Percentiles rank a stretch among this genome's conserved stretches.
Conservation (phyloP, 2,888 invertebrate genomes). For the Temnothorax unifasciatus region DNA sequence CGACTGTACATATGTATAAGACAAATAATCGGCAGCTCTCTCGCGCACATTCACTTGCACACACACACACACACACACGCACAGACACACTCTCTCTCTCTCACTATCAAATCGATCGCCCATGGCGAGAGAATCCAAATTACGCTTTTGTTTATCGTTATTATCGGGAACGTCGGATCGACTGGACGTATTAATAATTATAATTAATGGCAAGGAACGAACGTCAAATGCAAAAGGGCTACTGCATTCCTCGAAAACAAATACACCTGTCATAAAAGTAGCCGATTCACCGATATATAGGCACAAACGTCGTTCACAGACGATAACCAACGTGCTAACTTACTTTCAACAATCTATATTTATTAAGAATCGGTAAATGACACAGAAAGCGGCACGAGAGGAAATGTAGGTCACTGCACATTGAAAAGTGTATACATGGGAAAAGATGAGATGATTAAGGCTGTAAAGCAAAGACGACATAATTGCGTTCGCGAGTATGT, state of each 20-base stretch:
- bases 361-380: constrained; percentile 61
- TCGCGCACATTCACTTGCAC: neutral
- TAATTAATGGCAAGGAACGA: constrained; percentile 56
- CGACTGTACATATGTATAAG: neutral
- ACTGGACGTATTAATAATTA: constrained; percentile 66
- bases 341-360: constrained; percentile 63
- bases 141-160: constrained; percentile 29
- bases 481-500: constrained; percentile 42
- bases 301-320: constrained; percentile 53
- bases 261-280: constrained; percentile 47
- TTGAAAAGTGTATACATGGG: constrained; percentile 51
- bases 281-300: constrained; percentile 63
- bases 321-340: constrained; percentile 76
- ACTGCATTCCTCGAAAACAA: constrained; percentile 55
- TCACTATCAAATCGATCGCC: constrained; percentile 22
- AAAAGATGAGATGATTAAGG: constrained; percentile 64
- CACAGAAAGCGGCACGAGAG: constrained; percentile 59
- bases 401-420: constrained; percentile 48
- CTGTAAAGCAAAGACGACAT: constrained; percentile 60
- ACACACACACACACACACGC: neutral
- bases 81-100: neutral
- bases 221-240: constrained; percentile 59
- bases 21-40: constrained; percentile 20
- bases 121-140: constrained; percentile 29
- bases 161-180: constrained; percentile 60